Evolutionary conservation across 2,797 vertebrate species (phyloP), one percentile per base, ranked within the genome.

Genomic region (Falco rusticolus): DNA sequence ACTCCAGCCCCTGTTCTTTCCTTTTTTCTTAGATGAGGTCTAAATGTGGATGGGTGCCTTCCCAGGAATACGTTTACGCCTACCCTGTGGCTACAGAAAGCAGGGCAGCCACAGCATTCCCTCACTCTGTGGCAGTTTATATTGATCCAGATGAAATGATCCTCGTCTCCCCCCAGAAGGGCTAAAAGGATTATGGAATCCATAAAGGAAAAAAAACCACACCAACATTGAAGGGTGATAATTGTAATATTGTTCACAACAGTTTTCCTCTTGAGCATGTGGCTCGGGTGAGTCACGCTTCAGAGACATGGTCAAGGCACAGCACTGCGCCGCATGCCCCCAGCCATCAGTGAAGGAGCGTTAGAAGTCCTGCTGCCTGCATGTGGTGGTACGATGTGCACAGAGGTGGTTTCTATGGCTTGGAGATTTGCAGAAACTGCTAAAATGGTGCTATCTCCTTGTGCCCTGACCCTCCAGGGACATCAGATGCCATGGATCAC

Each of bases 41-140:
- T 68, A 51, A 81, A 78, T 2, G 24, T 22, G 34, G 41, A 50
- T 47, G 57, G 8, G 33, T 4, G 7, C n/a, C 37, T 59, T 71
- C 37, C 28, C 77, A 48, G 28, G 16, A 48, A 10, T 6, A 9
- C 1, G 48, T 53, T 70, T 65, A 51, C 1, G 3, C 41, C 71
- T 41, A 56, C 29, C 29, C 34, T 11, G 54, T 0, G 65, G 50
- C 50, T n/a, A 68, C 50, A 68, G 65, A 43, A 41, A 77, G 33
- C 29, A 20, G 41, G 24, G 39, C 60, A 88, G 65, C 9, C 0
- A 0, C 11, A 29, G 28, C 65, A 50, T 54, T 50, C 45, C 25
- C 60, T 76, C 1, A 3, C 0, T 4, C 25, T 5, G 9, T 31
- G 59, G 53, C 1, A 2, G 48, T 21, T 63, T 81, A 31, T 71